These are phyloP conservation scores for Orgyia antiqua DNA, from an alignment of 2,888 invertebrate species.

Conservation along the genomic window DNA sequence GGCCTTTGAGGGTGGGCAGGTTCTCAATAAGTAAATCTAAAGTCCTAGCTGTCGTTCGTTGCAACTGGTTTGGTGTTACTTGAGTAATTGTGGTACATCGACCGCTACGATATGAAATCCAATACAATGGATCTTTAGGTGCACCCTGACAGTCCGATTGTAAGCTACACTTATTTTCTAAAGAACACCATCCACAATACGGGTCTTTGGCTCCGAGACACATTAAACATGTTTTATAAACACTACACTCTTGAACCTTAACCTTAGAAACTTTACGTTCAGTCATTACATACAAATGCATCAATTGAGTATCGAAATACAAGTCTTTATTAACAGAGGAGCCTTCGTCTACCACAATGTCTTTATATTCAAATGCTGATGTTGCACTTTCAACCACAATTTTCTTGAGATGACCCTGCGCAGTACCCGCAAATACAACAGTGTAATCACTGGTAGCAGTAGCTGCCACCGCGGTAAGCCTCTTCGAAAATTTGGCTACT, in stretches of 20 bases:
- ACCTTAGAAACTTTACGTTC: constrained; percentile 94
- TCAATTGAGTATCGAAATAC: constrained; percentile 92
- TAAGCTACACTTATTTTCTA: constrained; percentile 96
- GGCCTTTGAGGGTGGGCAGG: constrained; percentile 92
- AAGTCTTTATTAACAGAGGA: constrained; percentile 93
- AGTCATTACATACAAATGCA: constrained; percentile 97
- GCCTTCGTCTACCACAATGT: constrained; percentile 89
- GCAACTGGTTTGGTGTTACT: constrained; percentile 93
- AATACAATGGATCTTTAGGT: constrained; percentile 93
- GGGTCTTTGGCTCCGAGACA: constrained; percentile 97
- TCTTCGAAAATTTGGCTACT: constrained; percentile 88
- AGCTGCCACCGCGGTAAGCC: constrained; percentile 94
- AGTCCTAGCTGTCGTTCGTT: constrained; percentile 94
- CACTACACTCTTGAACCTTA: constrained; percentile 95
- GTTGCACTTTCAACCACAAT: constrained; percentile 92
- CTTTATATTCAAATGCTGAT: constrained; percentile 93
- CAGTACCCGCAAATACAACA: constrained; percentile 97
- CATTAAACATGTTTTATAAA: constrained; percentile 93
- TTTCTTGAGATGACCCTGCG: constrained; percentile 95
- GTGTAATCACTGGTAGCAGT: constrained; percentile 97
- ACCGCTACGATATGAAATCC: constrained; percentile 98
- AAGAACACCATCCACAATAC: constrained; percentile 98
- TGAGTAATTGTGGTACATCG: constrained; percentile 96
- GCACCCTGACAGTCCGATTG: constrained; percentile 95
- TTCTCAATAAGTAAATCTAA: constrained; percentile 96